A percentile compares a stretch with the other conserved stretches of the same genome.
phyloP scores from a whole-genome alignment of 2,888 invertebrate genomes.

The Aromia moschata region DNA sequence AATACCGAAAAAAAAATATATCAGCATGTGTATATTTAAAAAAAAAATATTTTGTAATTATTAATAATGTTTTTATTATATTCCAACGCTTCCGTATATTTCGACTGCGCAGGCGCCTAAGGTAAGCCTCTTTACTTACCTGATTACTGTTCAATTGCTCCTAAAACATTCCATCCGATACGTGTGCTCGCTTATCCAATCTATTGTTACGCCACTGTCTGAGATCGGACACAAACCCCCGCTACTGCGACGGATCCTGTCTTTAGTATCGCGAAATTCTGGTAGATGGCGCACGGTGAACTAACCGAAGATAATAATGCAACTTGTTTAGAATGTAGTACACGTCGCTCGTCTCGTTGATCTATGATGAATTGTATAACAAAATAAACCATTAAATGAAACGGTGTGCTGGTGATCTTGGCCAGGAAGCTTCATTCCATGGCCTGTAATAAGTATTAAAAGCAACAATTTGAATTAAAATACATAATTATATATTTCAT shows the following conservation, averaged over 20 bases:
- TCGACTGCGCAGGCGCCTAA: background rate
- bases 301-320: no score
- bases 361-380: no score
- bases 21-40: background rate
- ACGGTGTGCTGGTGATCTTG: no score
- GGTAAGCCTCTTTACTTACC: slow-evolving; percentile 17
- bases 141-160: no score
- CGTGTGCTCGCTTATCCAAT: no score
- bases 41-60: background rate
- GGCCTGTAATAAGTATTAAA: no score
- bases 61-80: background rate
- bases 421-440: no score
- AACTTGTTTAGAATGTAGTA: background rate
- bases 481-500: no score
- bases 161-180: no score
- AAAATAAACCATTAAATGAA: no score
- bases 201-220: background rate
- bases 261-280: background rate
- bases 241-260: background rate
- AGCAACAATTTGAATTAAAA: no score
- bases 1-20: background rate
- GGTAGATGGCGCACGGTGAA: slow-evolving; percentile 11
- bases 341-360: no score
- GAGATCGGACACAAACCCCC: background rate
- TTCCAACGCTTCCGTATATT: background rate